Percentiles rank a stretch among this genome's conserved stretches.
Conservation (phyloP, 2,888 invertebrate species). For the Drosophila flavopinicola region DNA sequence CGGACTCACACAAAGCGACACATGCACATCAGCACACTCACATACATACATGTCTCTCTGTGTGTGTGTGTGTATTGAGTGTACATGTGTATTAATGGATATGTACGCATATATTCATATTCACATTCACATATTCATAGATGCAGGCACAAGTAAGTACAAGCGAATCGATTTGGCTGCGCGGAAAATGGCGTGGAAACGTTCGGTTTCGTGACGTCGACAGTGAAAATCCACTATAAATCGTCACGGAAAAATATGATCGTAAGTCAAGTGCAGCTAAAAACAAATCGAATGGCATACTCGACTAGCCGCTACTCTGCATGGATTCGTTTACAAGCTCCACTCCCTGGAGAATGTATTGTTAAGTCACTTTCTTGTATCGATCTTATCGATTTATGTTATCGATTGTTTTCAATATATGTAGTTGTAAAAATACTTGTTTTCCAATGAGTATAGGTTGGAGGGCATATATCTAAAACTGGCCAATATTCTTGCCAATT, state of each 20-base stretch:
- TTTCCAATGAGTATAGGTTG: too few species aligned
- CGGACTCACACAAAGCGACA: constrained; percentile 50
- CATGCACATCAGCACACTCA: constrained; percentile 46
- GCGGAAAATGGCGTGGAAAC: constrained; percentile 57
- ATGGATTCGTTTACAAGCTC: too few species aligned
- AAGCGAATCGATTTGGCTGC: constrained; percentile 44
- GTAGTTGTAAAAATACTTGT: too few species aligned
- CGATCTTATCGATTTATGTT: too few species aligned
- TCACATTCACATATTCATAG: neutral
- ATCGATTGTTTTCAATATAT: too few species aligned
- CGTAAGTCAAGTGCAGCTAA: constrained; percentile 33
- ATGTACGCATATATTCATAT: constrained; percentile 10
- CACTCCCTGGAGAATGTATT: too few species aligned
- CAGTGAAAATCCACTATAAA: constrained; percentile 80
- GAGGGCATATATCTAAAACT: too few species aligned
- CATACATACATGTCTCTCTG: constrained; percentile 2
- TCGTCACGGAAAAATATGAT: constrained; percentile 44
- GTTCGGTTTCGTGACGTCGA: constrained; percentile 55
- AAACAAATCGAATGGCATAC: neutral
- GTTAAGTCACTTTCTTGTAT: too few species aligned
- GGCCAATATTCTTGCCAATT: too few species aligned
- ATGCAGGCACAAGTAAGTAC: constrained; percentile 34
- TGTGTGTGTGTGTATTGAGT: neutral
- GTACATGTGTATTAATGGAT: constrained; percentile 15
- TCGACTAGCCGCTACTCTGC: neutral